Evolutionary conservation across 2,113 vertebrate genomes (phyloP).

Genomic region (Sturnira hondurensis): DNA sequence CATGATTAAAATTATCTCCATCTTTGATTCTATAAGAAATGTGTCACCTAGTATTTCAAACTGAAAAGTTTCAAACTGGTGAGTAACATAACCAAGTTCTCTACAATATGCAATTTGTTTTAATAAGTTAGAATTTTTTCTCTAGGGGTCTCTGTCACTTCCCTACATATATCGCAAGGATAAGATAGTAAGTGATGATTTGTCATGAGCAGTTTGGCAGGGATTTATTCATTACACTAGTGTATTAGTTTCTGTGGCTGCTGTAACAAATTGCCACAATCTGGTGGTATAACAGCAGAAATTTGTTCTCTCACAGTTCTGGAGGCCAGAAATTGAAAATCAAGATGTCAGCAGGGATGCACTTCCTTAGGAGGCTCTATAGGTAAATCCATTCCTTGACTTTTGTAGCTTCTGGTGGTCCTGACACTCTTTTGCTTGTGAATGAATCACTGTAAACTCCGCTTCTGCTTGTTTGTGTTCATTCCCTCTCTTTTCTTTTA

Average conservation of each 20-base stretch:
- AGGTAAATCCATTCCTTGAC: background rate
- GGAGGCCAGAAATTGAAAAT: background rate
- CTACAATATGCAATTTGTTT: background rate
- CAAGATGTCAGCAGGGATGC: background rate
- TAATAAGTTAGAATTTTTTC: conserved; percentile 1
- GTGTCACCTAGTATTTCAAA: background rate
- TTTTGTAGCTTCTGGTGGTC: background rate
- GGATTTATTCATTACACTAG: background rate
- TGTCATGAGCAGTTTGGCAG: background rate
- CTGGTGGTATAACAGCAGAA: background rate
- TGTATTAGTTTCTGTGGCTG: background rate
- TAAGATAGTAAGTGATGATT: background rate
- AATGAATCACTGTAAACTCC: background rate
- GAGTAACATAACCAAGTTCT: background rate
- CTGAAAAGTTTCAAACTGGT: background rate
- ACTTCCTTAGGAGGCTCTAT: background rate
- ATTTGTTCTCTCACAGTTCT: background rate
- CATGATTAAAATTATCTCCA: background rate
- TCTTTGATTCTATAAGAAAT: background rate
- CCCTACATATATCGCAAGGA: background rate
- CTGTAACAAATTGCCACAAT: background rate
- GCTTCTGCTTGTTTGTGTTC: background rate
- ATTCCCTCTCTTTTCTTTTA: background rate
- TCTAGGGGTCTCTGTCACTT: background rate
- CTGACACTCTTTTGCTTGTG: background rate